Conservation (phyloP, 2,113 vertebrate genomes). For the Chamaetylas fuelleborni region DNA sequence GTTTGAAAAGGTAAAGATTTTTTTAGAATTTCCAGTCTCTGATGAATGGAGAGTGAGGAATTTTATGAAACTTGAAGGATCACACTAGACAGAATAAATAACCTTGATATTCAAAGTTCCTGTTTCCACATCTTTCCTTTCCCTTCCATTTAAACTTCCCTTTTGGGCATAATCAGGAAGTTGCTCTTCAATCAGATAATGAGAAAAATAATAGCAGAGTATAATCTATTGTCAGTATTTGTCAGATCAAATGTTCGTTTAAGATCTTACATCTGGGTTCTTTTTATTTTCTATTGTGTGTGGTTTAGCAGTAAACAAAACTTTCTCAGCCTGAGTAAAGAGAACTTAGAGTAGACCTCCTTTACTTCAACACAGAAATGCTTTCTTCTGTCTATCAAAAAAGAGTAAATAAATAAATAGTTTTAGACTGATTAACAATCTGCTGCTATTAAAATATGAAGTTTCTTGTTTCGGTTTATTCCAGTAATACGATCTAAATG, state of each 20-base stretch:
- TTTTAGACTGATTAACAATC: not conserved
- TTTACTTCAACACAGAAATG: not conserved
- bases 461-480: not conserved
- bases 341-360: not conserved
- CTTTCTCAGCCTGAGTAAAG: not conserved
- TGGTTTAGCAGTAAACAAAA: not conserved
- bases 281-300: not conserved
- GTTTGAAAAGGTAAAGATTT: slow-evolving; percentile 50
- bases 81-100: not conserved
- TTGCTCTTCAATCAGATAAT: not conserved
- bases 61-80: not conserved
- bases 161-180: not conserved
- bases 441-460: not conserved
- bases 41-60: slow-evolving; percentile 34
- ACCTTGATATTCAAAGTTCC: not conserved
- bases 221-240: not conserved
- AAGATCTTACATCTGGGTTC: not conserved
- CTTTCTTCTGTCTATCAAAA: not conserved
- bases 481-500: not conserved
- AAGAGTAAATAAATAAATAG: not conserved
- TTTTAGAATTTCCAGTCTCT: slow-evolving; percentile 58
- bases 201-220: not conserved
- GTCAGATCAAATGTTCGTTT: not conserved
- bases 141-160: not conserved
- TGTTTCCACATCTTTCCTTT: not conserved